Base-by-base conservation (phyloP, 2,797 vertebrate genomes). In the Mallotus villosus region DNA sequence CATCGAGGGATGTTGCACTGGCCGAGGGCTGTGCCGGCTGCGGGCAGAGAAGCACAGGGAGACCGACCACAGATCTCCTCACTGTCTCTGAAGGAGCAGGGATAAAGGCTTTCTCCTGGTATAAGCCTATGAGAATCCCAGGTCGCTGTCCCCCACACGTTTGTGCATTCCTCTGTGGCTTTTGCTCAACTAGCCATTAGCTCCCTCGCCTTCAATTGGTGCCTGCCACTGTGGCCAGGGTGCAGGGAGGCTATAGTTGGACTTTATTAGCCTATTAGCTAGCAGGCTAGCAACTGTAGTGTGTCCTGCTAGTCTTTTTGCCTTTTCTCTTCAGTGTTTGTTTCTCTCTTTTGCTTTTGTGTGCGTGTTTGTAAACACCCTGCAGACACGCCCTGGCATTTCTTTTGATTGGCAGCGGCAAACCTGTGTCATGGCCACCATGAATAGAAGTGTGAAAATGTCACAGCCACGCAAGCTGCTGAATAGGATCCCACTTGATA, bases 191-290 rank as follows among this genome's bases (percentile, higher is more conserved):
- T 77, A 84, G 74, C 81, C 83, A 89, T 91, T 91, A 89, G 78
- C 82, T 87, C 79, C 66, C 78, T 78, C 72, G 77, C 77, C 81
- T 88, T 87, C 74, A 81, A 63, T 78, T 85, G 84, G 82, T 78
- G 73, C 82, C 73, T 82, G 76, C 71, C 73, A 74, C 74, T 82
- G 78, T 70, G 81, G 84, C 81, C 76, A 78, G 79, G 79, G 70
- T 67, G 62, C 61, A 82, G 62, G 17, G 70, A 27, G 79, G 79
- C 88, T 92, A 88, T 86, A 90, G 79, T 87, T 89, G 87, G 84
- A 90, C 81, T 92, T 91, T 89, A 91, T 91, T 92, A 88, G 86
- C 81, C 76, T 81, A 87, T 91, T 81, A 89, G 85, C 82, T 83
- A 4, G 74, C 71, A 77, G 78, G 76, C 75, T 78, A 78, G 77